Evolutionary conservation across 2,113 vertebrate species (phyloP).

Genomic region (Nothocercus julius): DNA sequence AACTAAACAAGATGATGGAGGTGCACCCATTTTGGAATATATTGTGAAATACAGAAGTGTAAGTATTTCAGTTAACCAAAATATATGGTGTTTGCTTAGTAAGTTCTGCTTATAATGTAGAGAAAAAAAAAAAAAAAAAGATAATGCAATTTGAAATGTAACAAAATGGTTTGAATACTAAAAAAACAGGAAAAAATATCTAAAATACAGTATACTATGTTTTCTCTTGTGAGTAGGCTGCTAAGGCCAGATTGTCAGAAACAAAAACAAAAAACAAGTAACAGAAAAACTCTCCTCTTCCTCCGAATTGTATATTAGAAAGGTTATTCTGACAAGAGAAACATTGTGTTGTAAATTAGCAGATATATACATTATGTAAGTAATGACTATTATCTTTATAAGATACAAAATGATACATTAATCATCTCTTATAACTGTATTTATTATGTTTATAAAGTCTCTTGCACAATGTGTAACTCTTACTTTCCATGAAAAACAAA

Average conservation of each 20-base stretch:
- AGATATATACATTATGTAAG: background rate
- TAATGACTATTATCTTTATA: background rate
- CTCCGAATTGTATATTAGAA: background rate
- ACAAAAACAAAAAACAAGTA: background rate
- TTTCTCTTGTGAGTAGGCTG: background rate
- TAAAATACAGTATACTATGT: background rate
- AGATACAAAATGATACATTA: background rate
- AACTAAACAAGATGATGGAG: conserved; percentile 96
- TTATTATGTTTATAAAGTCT: background rate
- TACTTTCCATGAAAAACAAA: background rate
- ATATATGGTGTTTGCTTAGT: background rate
- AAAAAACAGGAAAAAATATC: background rate
- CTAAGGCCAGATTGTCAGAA: background rate
- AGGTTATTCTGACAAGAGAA: background rate
- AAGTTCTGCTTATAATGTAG: background rate
- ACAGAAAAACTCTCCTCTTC: background rate
- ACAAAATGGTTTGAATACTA: background rate
- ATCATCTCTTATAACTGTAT: background rate
- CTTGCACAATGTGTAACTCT: background rate
- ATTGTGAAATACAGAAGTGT: conserved; percentile 97
- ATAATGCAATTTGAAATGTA: background rate
- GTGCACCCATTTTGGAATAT: conserved; percentile 96
- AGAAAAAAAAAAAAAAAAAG: background rate
- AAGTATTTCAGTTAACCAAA: conserved; percentile 70
- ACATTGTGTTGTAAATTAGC: background rate